Conservation (phyloP, 2,888 invertebrate genomes). For the Abrostola tripartita region DNA sequence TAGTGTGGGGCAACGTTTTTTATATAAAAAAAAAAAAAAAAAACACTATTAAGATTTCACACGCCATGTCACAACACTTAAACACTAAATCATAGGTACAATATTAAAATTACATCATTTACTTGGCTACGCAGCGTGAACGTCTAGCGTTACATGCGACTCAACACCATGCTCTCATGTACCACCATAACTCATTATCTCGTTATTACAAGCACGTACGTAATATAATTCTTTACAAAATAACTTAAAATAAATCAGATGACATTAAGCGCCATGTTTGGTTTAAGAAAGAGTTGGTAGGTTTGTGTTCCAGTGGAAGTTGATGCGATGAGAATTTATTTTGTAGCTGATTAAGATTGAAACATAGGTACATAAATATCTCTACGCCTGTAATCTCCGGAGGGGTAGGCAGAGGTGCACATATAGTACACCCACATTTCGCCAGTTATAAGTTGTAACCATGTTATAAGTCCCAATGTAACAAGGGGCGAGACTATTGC, state of each 20-base stretch:
- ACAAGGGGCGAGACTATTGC: too few relatives aligned
- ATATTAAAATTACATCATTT: constrained; percentile 1
- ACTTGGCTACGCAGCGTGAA: constrained; percentile 9
- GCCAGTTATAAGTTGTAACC: too few relatives aligned
- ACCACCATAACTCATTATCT: constrained; percentile 52
- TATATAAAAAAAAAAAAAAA: too few relatives aligned
- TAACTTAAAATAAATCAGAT: constrained; percentile 66
- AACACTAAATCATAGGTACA: not conserved
- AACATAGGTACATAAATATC: too few relatives aligned
- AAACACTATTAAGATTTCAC: not conserved
- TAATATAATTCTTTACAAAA: constrained; percentile 60
- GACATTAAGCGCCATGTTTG: constrained; percentile 61
- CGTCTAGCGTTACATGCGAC: constrained; percentile 31
- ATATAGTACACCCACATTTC: too few relatives aligned
- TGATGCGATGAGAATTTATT: constrained; percentile 1
- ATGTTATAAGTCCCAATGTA: too few relatives aligned
- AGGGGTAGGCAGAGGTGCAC: too few relatives aligned
- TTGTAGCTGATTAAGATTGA: too few relatives aligned
- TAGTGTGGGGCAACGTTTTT: too few relatives aligned
- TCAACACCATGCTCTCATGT: constrained; percentile 36
- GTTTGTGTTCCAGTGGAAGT: constrained; percentile 3
- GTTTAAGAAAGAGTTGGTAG: constrained; percentile 44
- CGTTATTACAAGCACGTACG: constrained; percentile 53
- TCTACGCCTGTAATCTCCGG: too few relatives aligned
- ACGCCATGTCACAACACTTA: not conserved